These are phyloP conservation scores for Chaetorhynchus papuensis DNA, from an alignment of 2,113 vertebrate species.

Conservation along the genomic window DNA sequence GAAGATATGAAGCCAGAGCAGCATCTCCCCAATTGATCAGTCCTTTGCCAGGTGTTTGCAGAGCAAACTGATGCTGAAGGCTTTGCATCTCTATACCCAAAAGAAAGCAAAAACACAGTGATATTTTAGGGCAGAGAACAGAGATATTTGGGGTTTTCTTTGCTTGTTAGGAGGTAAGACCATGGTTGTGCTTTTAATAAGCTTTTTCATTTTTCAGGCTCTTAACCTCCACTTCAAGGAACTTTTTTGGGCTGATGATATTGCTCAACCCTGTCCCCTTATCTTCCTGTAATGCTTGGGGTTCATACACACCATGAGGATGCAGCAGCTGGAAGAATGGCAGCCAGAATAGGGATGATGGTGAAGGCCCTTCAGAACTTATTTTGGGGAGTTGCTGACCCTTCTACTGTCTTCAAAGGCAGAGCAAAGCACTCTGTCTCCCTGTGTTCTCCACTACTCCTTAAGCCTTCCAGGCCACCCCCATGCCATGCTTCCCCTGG, in stretches of 20 bases:
- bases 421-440: not conserved
- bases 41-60: not conserved
- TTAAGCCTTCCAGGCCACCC: not conserved
- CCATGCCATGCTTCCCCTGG: not conserved
- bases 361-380: not conserved
- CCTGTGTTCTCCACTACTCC: not conserved
- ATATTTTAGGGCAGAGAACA: not conserved
- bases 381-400: not conserved
- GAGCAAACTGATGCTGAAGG: not conserved
- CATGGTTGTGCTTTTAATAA: not conserved
- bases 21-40: not conserved
- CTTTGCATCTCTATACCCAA: not conserved
- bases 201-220: not conserved
- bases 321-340: not conserved
- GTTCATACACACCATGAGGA: not conserved
- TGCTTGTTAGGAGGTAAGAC: not conserved
- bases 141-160: not conserved
- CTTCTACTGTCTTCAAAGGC: not conserved
- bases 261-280: not conserved
- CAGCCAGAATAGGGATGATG: not conserved
- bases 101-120: accelerated
- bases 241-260: accelerated
- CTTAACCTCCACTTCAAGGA: not conserved
- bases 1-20: not conserved
- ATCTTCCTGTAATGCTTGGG: accelerated